phyloP scores from a whole-genome alignment of 2,113 vertebrate genomes.

The Aspiorhynchus laticeps region DNA sequence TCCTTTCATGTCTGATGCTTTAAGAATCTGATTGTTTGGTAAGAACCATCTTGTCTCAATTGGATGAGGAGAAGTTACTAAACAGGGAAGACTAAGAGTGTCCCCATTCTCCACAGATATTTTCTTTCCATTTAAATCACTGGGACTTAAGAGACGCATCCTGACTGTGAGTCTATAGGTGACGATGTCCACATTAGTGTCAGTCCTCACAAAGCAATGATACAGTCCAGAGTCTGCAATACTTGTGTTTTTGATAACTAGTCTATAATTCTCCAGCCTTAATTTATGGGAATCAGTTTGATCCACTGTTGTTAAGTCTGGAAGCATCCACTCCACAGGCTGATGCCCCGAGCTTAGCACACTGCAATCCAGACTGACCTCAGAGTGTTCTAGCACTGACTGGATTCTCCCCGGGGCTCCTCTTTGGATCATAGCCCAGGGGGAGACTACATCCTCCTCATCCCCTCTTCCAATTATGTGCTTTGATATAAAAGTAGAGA shows the following conservation, averaged over 20 bases:
- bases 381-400: slow-evolving; percentile 69
- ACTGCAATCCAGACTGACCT: slow-evolving; percentile 69
- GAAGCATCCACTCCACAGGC: slow-evolving; percentile 76
- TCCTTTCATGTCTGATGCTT: slow-evolving; percentile 66
- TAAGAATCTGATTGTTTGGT: slow-evolving; percentile 70
- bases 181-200: slow-evolving; percentile 70
- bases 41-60: slow-evolving; percentile 75
- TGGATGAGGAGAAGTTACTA: slow-evolving; percentile 70
- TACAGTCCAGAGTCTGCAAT: slow-evolving; percentile 76
- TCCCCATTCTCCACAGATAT: slow-evolving; percentile 65
- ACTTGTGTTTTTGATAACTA: slow-evolving; percentile 72
- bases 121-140: slow-evolving; percentile 75
- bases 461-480: slow-evolving; percentile 56
- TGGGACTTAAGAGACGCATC: slow-evolving; percentile 68
- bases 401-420: slow-evolving; percentile 63
- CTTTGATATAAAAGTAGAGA: slow-evolving; percentile 72
- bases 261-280: slow-evolving; percentile 64
- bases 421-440: slow-evolving; percentile 76
- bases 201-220: slow-evolving; percentile 74
- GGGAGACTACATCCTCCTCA: slow-evolving; percentile 40
- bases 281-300: slow-evolving; percentile 60
- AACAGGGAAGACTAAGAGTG: slow-evolving; percentile 72
- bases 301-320: slow-evolving; percentile 73
- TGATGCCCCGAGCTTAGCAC: slow-evolving; percentile 66
- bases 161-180: slow-evolving; percentile 74